Conservation (phyloP, 2,113 vertebrate genomes). For the Vombatus ursinus region DNA sequence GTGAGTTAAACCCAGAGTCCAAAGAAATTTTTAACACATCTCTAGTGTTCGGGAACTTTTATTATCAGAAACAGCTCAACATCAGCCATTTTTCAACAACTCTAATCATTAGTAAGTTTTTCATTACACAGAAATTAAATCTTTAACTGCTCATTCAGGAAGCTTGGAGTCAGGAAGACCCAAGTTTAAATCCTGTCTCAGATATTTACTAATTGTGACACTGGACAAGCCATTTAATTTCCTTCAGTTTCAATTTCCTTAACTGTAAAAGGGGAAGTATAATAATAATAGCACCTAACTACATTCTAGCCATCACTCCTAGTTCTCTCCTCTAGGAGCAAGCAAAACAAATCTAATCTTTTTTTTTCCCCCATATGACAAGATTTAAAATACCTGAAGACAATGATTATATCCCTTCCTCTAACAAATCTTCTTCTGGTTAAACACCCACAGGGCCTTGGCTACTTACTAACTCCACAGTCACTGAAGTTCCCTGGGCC, state of each 20-base stretch:
- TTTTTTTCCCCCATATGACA: not conserved
- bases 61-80: not conserved
- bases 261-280: not conserved
- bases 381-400: not conserved
- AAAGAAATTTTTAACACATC: not conserved
- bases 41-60: not conserved
- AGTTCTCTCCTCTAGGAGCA: not conserved
- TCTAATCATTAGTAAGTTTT: not conserved
- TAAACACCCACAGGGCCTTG: not conserved
- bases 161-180: not conserved
- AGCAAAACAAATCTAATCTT: not conserved
- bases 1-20: not conserved
- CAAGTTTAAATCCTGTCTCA: not conserved
- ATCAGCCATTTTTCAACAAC: not conserved
- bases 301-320: not conserved
- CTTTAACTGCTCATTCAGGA: not conserved
- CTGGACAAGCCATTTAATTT: not conserved
- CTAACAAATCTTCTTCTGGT: not conserved
- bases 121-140: not conserved
- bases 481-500: not conserved
- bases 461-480: not conserved
- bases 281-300: not conserved
- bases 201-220: not conserved
- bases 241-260: not conserved
- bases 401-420: not conserved